These are phyloP conservation scores for Acanthurus tractus DNA, from an alignment of 2,797 vertebrate species.

Conservation along the genomic window DNA sequence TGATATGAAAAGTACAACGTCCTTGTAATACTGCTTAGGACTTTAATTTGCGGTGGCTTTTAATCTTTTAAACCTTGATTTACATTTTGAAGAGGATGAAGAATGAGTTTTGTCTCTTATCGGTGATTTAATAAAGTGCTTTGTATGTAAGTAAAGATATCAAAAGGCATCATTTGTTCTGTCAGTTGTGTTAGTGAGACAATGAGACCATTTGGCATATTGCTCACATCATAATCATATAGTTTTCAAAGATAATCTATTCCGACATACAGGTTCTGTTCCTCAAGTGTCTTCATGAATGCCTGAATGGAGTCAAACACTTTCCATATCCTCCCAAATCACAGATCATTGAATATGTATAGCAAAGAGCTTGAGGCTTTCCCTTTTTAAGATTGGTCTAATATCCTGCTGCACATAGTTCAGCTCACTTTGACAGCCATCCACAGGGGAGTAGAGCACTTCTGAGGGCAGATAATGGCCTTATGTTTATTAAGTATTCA, in stretches of 20 bases:
- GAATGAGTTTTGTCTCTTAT: neutral
- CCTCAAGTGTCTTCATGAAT: neutral
- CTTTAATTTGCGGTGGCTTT: neutral
- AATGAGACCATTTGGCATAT: neutral
- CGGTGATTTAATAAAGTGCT: neutral
- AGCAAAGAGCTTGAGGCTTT: slow-evolving; percentile 43
- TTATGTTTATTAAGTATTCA: slow-evolving; percentile 14
- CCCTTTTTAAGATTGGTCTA: slow-evolving; percentile 19
- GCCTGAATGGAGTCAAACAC: slow-evolving; percentile 34
- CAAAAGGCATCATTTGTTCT: no score
- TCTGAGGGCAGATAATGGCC: slow-evolving; percentile 1
- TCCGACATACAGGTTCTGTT: neutral
- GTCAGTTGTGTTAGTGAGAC: neutral
- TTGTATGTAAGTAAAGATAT: neutral
- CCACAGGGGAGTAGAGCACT: slow-evolving; percentile 24
- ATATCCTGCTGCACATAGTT: slow-evolving; percentile 18
- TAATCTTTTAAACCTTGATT: neutral
- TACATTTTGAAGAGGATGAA: neutral
- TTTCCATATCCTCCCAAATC: slow-evolving; percentile 11
- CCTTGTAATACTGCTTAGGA: neutral
- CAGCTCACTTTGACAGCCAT: slow-evolving; percentile 26
- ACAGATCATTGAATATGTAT: slow-evolving; percentile 39
- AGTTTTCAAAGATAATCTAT: neutral
- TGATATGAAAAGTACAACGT: neutral
- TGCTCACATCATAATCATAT: slow-evolving; percentile 12